Conservation (phyloP, 2,113 vertebrate genomes). For the Andinoacara biseriatus region DNA sequence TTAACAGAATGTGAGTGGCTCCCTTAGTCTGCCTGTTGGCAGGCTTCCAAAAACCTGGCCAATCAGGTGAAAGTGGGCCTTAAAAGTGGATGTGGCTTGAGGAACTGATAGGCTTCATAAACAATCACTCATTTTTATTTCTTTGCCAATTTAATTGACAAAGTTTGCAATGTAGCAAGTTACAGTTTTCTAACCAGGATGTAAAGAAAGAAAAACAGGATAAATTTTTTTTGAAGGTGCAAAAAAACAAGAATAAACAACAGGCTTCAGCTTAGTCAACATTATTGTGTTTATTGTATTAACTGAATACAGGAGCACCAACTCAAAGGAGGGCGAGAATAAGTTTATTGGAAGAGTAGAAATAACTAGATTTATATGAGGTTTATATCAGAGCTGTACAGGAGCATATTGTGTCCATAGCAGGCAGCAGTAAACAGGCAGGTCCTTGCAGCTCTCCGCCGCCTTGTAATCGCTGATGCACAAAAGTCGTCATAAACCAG, state of each 20-base stretch:
- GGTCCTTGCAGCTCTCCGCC: neutral
- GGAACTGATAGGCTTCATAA: neutral
- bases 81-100: neutral
- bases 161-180: neutral
- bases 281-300: neutral
- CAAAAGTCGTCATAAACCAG: neutral
- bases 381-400: neutral
- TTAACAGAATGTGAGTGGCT: neutral
- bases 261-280: fast-evolving
- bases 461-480: neutral
- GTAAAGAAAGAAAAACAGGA: neutral
- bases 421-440: neutral
- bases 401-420: neutral
- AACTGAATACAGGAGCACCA: neutral
- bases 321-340: neutral
- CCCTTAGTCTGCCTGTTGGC: too few relatives aligned
- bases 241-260: fast-evolving
- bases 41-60: neutral
- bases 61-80: neutral
- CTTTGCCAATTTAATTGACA: neutral
- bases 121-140: neutral
- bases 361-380: neutral
- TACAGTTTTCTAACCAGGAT: neutral
- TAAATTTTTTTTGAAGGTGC: neutral
- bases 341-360: neutral